Base-by-base conservation (phyloP, 2,888 invertebrate species). In the Phlogophora meticulosa region DNA sequence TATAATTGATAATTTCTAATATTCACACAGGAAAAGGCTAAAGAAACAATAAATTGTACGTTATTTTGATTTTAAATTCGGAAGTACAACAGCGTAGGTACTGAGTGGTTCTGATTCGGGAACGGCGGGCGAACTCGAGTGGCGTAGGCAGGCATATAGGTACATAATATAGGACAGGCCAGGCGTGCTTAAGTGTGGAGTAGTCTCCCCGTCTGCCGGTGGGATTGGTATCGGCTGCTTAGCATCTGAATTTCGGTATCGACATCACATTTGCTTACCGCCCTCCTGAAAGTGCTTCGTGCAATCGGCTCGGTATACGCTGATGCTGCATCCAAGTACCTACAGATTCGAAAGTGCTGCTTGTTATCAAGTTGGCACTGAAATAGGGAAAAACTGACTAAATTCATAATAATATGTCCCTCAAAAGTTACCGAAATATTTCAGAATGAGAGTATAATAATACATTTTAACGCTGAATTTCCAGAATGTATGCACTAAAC, bases 181-280 rank as follows among this genome's bases (percentile, higher is more conserved):
- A 52, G 22, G 38, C 52, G 65, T 64, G 65, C 22, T 64, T n/a
- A 63, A 65, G 45, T 43, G 24, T 52, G 32, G 20, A 52, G 63
- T 63, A 28, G 45, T 52, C 28, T 46, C 20, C 20, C 36, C 28
- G 32, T 13, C 15, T 48, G 40, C 15, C 40, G 17, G n/a, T 17
- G 48, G 15, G 10, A 22, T 48, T 40, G 22, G 53, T 61, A 24
- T 7, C 24, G 57, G 17, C 15, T 20, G 17, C 28, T 32, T 38
- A 15, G n/a, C 22, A 28, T 28, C 13, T 24, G 17, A 13, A n/a
- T n/a, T 13, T 32, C 28, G 7, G 15, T 52, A 15, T 20, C 38
- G 17, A 28, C 42, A 13, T 11, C n/a, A 24, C 11, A 10, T 43
- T 43, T 22, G 42, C 40, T 53, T 40, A 28, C 7, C 55, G 4